phyloP scores from a whole-genome alignment of 2,797 vertebrate species.

The Apodemus agrarius region DNA sequence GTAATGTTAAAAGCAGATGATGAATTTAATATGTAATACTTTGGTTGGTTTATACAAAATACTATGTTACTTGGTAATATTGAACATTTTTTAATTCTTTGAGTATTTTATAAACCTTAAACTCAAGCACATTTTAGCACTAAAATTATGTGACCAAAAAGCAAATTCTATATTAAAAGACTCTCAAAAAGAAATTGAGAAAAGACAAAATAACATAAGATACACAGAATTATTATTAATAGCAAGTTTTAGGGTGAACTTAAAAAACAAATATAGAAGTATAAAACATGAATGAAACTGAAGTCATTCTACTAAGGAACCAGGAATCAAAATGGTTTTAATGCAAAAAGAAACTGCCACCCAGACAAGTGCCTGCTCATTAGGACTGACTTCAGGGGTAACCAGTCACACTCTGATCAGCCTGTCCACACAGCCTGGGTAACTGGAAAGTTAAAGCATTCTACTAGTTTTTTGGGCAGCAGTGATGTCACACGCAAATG shows the following conservation, averaged over 20 bases:
- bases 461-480: not conserved
- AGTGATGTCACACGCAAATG: not conserved
- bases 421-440: not conserved
- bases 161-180: not conserved
- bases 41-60: not conserved
- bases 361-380: not conserved
- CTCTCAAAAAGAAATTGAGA: not conserved
- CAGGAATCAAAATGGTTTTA: not conserved
- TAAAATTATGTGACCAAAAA: slow-evolving; percentile 27
- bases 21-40: not conserved
- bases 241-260: slow-evolving; percentile 2
- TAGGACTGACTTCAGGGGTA: not conserved
- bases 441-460: not conserved
- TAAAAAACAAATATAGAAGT: slow-evolving; percentile 10
- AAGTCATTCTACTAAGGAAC: not conserved
- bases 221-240: not conserved
- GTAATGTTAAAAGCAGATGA: not conserved
- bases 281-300: not conserved
- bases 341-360: not conserved
- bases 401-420: not conserved
- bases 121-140: slow-evolving; percentile 9
- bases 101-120: not conserved
- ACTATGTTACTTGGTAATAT: not conserved
- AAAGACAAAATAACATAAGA: not conserved
- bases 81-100: not conserved